Base-by-base conservation (phyloP, 37 sponge, comb jelly and placozoan genomes). In the Chondrilla cf. caribensis region DNA sequence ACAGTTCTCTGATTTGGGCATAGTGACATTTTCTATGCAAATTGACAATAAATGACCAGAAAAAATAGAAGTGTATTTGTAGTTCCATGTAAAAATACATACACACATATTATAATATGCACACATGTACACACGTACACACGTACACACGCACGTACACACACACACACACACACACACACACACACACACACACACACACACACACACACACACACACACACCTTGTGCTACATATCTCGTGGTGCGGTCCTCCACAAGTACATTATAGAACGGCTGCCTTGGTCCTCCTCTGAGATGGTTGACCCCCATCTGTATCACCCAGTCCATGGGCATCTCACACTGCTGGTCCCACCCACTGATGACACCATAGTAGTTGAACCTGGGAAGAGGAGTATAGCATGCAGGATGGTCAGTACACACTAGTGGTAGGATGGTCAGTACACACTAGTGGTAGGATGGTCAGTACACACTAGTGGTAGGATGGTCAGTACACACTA, bases 181-280 rank as follows among this genome's bases (percentile, higher is more conserved):
- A 81, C 62, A 81, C 81, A 81, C 81, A 76, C 47, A 39, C 47
- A 76, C 77, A 72, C 75, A 72, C 75, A 72, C 75, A 72, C 75
- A 72, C 75, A 72, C 75, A 72, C 75, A 72, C 75, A 72, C 75
- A 72, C 75, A 72, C 75, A 72, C 75, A 72, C 75, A 72, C 75
- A 72, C 43, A 92, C 92, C 92, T 92, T 92, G 88, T 19, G 89
- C 86, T 38, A 89, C 89, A 84, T 95, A 95, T 77, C 95, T 58
- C 54, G 84, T 86, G 28, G 89, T 84, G 0, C 84, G 86, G 60
- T 95, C 92, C 41, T 91, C 87, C 35, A 88, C 95, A 54, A 95
- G 86, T 2, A 91, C 92, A 64, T 82, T 82, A 77, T 95, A 95
- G 77, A 91, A 95, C 8, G 95, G 95, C 79, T 95, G 91, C 35